Conservation (phyloP, 1,140 invertebrate genomes). For the Brachionus koreanus region DNA sequence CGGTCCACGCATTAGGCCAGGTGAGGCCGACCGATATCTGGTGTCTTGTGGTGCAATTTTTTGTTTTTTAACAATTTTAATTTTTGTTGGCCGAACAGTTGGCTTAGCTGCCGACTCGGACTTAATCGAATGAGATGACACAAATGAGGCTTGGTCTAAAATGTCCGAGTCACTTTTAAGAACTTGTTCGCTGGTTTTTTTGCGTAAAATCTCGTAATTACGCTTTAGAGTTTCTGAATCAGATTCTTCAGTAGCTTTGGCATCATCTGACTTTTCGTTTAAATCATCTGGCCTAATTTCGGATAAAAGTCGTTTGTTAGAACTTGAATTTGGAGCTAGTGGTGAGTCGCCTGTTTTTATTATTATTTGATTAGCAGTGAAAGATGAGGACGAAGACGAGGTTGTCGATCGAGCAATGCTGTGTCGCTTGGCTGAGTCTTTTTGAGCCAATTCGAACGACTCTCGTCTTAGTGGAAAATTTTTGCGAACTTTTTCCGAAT, state of each 20-base stretch:
- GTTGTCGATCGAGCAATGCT: not conserved
- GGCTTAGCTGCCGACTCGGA: not conserved
- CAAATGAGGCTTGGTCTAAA: not conserved
- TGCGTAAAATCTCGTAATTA: conserved; percentile 19
- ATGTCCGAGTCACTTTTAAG: not conserved
- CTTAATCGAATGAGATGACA: conserved; percentile 13
- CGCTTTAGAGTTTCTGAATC: conserved; percentile 22
- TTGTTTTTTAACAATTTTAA: conserved; percentile 37
- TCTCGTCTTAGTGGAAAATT: conserved; percentile 20
- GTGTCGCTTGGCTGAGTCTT: not conserved
- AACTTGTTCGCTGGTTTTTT: conserved; percentile 20
- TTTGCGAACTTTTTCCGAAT: not conserved
- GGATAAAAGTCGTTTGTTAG: not conserved
- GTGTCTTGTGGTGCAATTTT: not conserved
- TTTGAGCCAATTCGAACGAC: conserved; percentile 38
- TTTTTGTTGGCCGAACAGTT: not conserved
- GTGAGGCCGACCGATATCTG: not conserved
- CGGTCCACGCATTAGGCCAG: conserved; percentile 19
- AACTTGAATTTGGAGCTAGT: not conserved
- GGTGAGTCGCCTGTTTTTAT: not conserved
- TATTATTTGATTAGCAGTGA: conserved; percentile 5
- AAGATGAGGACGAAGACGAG: not conserved
- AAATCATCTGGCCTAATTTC: not conserved
- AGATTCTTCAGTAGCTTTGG: not conserved
- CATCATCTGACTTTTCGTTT: not conserved